Base-by-base conservation (phyloP, 1,140 invertebrate species). In the Maniola jurtina region DNA sequence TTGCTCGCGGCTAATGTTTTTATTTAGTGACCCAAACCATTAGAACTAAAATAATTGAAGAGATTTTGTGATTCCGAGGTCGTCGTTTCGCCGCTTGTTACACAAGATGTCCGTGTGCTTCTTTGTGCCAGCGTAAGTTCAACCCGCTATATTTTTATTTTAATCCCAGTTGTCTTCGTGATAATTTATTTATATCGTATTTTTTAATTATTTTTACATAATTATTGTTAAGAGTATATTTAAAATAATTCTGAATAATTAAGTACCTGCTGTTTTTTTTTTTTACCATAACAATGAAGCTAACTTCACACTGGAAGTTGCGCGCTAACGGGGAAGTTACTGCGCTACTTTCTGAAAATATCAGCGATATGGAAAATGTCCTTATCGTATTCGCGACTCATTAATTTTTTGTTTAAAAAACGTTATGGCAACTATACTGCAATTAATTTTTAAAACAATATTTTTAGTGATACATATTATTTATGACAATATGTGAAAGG, bases 61-160 rank as follows among this genome's bases (percentile, higher is more conserved):
- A 60, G 74, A 72, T 67, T 68, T 64, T 72, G 69, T 73, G 72
- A 60, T 70, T 61, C 68, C 61, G 68, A 81, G 68, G 72, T 79
- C 70, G 61, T 57, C 59, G 61, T 70, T 66, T 75, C 55, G 61
- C 63, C 45, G 40, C 55, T 71, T 65, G 66, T 58, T 75, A 82
- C 73, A 80, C 88, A 91, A 90, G 80, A 90, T 91, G 88, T 89
- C 89, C 66, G 88, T 91, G 72, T 91, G 89, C 79, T 90, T 88
- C 81, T 88, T 88, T 78, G 87, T 91, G 68, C 84, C 88, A 71
- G 76, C 87, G 90, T 91, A 86, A 91, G 90, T 91, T 70, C 35
- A 25, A 56, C 45, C n/a, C 38, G n/a, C 15, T 55, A 14, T 34
- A 55, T 60, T 35, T 40, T 65, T 42, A 25, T 25, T 33, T 36